A percentile compares a stretch with the other conserved stretches of the same genome.
phyloP scores from a whole-genome alignment of 2,797 vertebrate species.

The Pangasius mekongensis region DNA sequence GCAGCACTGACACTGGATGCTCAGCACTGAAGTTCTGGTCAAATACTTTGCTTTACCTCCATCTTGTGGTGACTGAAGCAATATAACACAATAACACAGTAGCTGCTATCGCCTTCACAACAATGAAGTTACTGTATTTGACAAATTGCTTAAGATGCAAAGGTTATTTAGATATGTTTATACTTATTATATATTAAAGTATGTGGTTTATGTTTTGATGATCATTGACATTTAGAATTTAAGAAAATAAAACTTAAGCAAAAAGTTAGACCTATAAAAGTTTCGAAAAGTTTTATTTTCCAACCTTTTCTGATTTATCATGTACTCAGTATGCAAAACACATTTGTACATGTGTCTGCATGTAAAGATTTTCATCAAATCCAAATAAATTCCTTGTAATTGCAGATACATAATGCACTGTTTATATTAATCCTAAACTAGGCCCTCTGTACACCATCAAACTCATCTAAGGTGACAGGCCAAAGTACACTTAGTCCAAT shows the following conservation, averaged over 20 bases:
- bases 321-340: not conserved
- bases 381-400: not conserved
- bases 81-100: not conserved
- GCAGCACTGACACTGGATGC: not conserved
- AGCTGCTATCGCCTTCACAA: not conserved
- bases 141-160: not conserved
- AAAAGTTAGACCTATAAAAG: not conserved
- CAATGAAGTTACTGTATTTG: not conserved
- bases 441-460: not conserved
- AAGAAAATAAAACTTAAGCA: not conserved
- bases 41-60: slow-evolving; percentile 21
- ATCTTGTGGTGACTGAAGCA: slow-evolving; percentile 12
- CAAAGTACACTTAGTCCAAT: not conserved
- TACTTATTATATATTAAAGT: not conserved
- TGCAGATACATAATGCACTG: not conserved
- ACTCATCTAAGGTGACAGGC: not conserved
- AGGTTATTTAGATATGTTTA: not conserved
- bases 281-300: not conserved
- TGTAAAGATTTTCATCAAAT: not conserved
- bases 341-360: not conserved
- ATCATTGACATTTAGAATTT: not conserved
- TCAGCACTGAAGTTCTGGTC: not conserved
- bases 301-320: not conserved
- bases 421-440: not conserved
- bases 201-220: not conserved